A percentile compares a stretch with the other conserved stretches of the same genome.
Conservation (phyloP, 2,113 vertebrate genomes). For the Solenodon paradoxus region DNA sequence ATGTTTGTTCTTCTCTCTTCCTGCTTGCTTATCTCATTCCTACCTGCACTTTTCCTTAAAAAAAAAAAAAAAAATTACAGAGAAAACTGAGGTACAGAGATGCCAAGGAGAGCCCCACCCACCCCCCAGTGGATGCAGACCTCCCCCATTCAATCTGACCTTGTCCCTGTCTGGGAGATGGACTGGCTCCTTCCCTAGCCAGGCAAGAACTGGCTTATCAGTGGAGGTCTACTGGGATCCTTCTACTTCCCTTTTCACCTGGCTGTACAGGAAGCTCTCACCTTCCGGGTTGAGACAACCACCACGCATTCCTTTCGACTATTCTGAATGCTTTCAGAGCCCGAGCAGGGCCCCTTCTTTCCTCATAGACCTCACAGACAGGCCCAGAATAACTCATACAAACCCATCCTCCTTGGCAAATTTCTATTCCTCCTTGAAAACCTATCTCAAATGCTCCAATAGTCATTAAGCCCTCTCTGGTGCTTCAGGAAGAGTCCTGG, state of each 20-base stretch:
- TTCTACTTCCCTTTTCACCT: not conserved
- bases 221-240: not conserved
- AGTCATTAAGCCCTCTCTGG: not conserved
- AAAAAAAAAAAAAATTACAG: too few relatives aligned
- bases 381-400: not conserved
- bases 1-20: too few relatives aligned
- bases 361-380: not conserved
- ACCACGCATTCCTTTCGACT: not conserved
- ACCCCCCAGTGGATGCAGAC: not conserved
- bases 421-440: not conserved
- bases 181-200: not conserved
- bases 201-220: not conserved
- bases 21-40: too few relatives aligned
- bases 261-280: not conserved
- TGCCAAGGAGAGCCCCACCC: not conserved
- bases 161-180: not conserved
- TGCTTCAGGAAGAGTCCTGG: not conserved
- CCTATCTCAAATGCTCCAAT: not conserved
- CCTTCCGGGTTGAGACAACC: not conserved
- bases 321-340: not conserved
- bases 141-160: not conserved
- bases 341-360: not conserved
- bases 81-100: not conserved
- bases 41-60: too few relatives aligned
- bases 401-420: not conserved